Evolutionary conservation across 2,797 vertebrate genomes (phyloP).

Genomic region (Macrochelys suwanniensis): DNA sequence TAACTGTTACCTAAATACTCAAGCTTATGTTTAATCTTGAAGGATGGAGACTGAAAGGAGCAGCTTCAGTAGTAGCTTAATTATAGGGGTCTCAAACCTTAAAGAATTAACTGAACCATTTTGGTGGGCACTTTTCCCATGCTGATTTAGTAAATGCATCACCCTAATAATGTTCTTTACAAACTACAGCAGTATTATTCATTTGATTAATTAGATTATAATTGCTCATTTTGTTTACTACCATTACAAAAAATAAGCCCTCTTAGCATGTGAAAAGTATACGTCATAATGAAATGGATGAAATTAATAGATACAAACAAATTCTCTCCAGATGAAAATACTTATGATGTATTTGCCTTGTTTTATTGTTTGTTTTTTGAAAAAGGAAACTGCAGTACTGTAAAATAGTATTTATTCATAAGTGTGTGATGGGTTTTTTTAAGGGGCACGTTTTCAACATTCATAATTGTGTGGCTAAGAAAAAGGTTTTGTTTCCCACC

Average conservation of each 20-base stretch:
- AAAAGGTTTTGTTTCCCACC: background rate
- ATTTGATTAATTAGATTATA: background rate
- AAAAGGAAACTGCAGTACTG: background rate
- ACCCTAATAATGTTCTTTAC: background rate
- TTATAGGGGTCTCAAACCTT: accelerated
- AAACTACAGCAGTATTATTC: accelerated
- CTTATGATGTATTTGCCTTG: background rate
- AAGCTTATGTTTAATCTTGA: background rate
- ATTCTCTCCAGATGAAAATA: background rate
- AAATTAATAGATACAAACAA: background rate
- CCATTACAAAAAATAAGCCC: background rate
- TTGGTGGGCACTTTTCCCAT: background rate
- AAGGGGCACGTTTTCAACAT: background rate
- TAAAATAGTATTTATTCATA: background rate
- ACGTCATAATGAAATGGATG: background rate
- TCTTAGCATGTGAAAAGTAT: background rate
- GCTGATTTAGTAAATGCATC: background rate
- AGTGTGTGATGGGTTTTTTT: background rate
- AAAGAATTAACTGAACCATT: background rate
- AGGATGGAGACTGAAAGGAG: background rate
- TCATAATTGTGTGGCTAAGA: background rate
- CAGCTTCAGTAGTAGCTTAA: background rate
- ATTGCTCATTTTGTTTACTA: background rate
- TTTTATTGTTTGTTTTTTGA: background rate
- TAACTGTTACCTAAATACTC: background rate